Conservation (phyloP, 1,140 invertebrate genomes). For the Heliconius hewitsoni region DNA sequence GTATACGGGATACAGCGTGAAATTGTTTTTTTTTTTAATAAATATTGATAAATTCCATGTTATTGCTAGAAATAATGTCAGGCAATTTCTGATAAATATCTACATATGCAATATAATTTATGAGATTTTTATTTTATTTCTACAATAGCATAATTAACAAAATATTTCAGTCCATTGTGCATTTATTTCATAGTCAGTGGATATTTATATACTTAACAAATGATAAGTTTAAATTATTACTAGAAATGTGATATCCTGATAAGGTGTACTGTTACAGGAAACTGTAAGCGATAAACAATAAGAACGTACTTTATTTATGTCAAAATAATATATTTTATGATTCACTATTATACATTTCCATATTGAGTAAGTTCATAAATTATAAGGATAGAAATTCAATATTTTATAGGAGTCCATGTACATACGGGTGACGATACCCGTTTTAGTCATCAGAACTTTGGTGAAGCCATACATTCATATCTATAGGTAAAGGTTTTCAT, state of each 20-base stretch:
- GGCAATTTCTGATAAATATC: too few species aligned
- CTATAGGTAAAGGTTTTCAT: too few species aligned
- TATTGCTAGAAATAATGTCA: neutral
- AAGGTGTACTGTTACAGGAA: neutral
- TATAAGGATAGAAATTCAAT: too few species aligned
- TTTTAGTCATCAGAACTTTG: too few species aligned
- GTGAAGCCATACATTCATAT: too few species aligned
- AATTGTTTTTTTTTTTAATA: too few species aligned
- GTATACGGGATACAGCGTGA: too few species aligned
- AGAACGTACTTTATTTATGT: slow-evolving; percentile 7
- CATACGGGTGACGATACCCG: too few species aligned
- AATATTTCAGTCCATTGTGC: neutral
- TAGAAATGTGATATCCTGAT: neutral
- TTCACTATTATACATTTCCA: neutral
- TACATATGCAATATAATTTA: too few species aligned
- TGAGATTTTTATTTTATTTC: too few species aligned
- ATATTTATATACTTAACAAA: neutral
- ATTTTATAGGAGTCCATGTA: too few species aligned
- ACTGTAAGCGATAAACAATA: neutral
- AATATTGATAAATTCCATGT: neutral
- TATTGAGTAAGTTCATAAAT: neutral
- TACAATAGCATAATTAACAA: neutral
- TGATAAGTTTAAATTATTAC: slow-evolving; percentile 1
- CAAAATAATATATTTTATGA: neutral
- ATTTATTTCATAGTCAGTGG: neutral